Conservation (phyloP, 2,797 vertebrate genomes). For the Hirundo rustica region DNA sequence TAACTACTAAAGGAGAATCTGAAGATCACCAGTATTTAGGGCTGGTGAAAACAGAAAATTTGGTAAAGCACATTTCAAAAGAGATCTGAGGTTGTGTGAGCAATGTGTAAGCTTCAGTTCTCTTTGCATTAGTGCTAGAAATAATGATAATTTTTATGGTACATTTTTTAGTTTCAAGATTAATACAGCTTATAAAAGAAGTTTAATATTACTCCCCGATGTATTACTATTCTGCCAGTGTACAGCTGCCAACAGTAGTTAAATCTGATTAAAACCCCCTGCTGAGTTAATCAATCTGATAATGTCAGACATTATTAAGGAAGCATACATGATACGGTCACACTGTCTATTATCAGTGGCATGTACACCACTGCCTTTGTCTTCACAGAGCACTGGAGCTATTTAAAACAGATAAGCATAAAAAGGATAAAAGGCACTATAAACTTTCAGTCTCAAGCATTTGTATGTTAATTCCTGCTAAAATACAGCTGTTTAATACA, state of each 20-base stretch:
- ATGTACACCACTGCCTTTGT: slow-evolving; percentile 67
- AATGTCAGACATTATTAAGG: slow-evolving; percentile 78
- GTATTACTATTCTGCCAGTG: slow-evolving; percentile 69
- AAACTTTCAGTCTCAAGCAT: slow-evolving; percentile 38
- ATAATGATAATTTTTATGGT: slow-evolving; percentile 40
- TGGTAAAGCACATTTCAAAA: background rate
- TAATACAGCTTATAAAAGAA: slow-evolving; percentile 65
- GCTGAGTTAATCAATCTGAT: slow-evolving; percentile 78
- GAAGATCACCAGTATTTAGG: background rate
- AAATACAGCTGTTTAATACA: slow-evolving; percentile 5
- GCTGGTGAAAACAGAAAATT: background rate
- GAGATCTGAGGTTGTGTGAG: background rate
- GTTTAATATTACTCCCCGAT: slow-evolving; percentile 52
- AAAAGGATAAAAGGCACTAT: slow-evolving; percentile 40
- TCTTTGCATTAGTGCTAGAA: slow-evolving; percentile 7
- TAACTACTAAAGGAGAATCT: slow-evolving; percentile 22
- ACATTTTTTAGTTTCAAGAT: slow-evolving; percentile 47
- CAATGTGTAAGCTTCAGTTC: background rate
- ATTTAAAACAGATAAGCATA: slow-evolving; percentile 56
- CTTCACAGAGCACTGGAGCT: slow-evolving; percentile 54
- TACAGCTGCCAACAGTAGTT: slow-evolving; percentile 73
- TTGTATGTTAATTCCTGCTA: slow-evolving; percentile 27
- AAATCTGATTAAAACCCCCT: slow-evolving; percentile 75
- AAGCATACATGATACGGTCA: slow-evolving; percentile 69
- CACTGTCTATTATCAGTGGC: slow-evolving; percentile 62